These are phyloP conservation scores for Proterorhinus semilunaris DNA, from an alignment of 2,113 vertebrate genomes.

Conservation along the genomic window DNA sequence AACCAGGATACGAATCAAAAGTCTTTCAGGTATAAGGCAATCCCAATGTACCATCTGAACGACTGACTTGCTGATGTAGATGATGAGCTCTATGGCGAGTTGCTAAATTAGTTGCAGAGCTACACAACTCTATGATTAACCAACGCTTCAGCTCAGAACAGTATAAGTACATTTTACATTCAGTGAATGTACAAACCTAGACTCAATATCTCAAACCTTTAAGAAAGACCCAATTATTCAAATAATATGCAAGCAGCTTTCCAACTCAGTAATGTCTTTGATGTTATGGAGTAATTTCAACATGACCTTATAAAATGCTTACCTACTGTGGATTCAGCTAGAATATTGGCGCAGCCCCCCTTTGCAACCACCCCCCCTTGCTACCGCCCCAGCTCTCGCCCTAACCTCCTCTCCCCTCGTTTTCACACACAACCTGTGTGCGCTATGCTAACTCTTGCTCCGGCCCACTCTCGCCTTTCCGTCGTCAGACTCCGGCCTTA, in stretches of 20 bases:
- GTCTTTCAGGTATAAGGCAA: too few relatives aligned
- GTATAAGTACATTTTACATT: neutral
- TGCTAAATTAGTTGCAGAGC: neutral
- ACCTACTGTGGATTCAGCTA: slow-evolving; percentile 27
- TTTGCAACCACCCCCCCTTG: too few relatives aligned
- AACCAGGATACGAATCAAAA: too few relatives aligned
- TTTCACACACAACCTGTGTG: too few relatives aligned
- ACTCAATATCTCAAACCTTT: slow-evolving; percentile 21
- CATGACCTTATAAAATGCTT: slow-evolving; percentile 27
- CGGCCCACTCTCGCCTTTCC: too few relatives aligned
- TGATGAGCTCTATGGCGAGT: neutral
- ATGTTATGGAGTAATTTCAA: slow-evolving; percentile 37
- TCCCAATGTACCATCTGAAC: too few relatives aligned
- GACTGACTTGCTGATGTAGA: neutral
- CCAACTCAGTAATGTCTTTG: slow-evolving; percentile 15
- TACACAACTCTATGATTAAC: neutral
- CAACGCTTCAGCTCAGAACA: neutral
- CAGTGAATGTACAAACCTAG: neutral
- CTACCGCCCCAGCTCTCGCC: too few relatives aligned
- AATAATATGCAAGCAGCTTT: slow-evolving; percentile 43
- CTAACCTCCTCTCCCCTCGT: too few relatives aligned
- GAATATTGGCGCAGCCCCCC: too few relatives aligned
- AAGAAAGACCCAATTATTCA: slow-evolving; percentile 26
- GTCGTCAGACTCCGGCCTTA: too few relatives aligned
- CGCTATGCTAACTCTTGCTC: too few relatives aligned